Conservation (phyloP, 2,888 invertebrate species). For the Dascillus cervinus region DNA sequence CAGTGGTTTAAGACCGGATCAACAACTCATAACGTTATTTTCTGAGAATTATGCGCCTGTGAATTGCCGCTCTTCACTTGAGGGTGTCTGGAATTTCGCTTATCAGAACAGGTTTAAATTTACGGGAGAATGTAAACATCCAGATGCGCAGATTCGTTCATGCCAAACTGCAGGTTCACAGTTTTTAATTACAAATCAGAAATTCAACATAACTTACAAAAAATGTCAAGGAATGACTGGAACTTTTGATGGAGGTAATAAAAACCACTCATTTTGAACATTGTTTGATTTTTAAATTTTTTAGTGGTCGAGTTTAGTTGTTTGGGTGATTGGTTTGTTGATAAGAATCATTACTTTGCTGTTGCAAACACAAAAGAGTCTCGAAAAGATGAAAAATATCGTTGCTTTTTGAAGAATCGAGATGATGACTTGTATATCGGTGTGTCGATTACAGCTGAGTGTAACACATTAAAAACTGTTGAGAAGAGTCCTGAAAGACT, state of each 20-base stretch:
- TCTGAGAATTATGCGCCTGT: slow-evolving; percentile 85
- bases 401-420: slow-evolving; percentile 89
- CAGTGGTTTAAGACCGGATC: slow-evolving; percentile 62
- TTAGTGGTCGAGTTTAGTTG: slow-evolving; percentile 84
- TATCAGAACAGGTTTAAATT: slow-evolving; percentile 75
- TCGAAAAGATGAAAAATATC: slow-evolving; percentile 87
- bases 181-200: slow-evolving; percentile 92
- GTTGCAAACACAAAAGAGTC: slow-evolving; percentile 97
- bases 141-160: slow-evolving; percentile 82
- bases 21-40: slow-evolving; percentile 77
- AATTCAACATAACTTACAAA: slow-evolving; percentile 90
- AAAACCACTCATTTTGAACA: too few relatives aligned
- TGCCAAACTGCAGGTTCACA: slow-evolving; percentile 95
- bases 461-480: slow-evolving; percentile 84
- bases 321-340: slow-evolving; percentile 91
- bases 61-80: slow-evolving; percentile 85
- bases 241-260: slow-evolving; percentile 71
- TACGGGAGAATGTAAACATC: slow-evolving; percentile 85
- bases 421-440: slow-evolving; percentile 90
- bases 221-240: slow-evolving; percentile 84
- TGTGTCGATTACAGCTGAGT: slow-evolving; percentile 89
- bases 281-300: slow-evolving; percentile 14
- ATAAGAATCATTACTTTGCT: slow-evolving; percentile 93
- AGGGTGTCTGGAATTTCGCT: slow-evolving; percentile 95
- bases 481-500: slow-evolving; percentile 90